These are phyloP conservation scores for Hippolais icterina DNA, from an alignment of 2,113 vertebrate species.

Conservation along the genomic window DNA sequence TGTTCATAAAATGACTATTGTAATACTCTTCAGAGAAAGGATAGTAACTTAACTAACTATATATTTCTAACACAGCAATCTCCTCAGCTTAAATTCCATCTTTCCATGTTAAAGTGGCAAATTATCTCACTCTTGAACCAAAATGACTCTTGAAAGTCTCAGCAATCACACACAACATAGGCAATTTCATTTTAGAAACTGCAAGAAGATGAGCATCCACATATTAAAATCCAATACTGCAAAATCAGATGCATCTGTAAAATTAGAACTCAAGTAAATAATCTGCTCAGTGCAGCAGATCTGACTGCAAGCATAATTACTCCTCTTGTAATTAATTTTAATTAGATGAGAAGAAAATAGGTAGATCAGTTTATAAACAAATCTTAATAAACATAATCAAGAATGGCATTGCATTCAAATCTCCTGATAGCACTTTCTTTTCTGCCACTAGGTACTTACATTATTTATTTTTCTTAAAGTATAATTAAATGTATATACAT, in stretches of 20 bases:
- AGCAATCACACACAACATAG: neutral
- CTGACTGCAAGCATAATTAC: conserved; percentile 71
- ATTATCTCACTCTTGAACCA: conserved; percentile 66
- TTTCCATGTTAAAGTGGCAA: conserved; percentile 56
- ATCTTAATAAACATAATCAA: conserved; percentile 46
- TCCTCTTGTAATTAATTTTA: conserved; percentile 64
- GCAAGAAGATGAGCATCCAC: conserved; percentile 51
- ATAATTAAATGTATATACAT: neutral
- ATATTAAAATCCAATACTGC: conserved; percentile 67
- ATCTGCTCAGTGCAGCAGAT: conserved; percentile 61
- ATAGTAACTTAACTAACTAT: neutral
- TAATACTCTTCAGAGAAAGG: neutral
- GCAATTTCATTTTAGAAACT: conserved; percentile 58
- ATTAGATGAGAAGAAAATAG: conserved; percentile 54
- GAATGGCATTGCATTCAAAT: neutral
- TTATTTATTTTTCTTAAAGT: neutral
- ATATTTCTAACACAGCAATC: conserved; percentile 69
- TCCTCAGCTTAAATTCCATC: conserved; percentile 66
- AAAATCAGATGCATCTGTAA: conserved; percentile 65
- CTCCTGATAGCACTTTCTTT: neutral
- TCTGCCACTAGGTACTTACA: neutral
- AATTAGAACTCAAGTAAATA: conserved; percentile 72
- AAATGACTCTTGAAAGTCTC: neutral
- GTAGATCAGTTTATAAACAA: conserved; percentile 38
- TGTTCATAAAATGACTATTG: neutral